phyloP scores from a whole-genome alignment of 2,113 vertebrate species.

The Orientallactaga bullata region DNA sequence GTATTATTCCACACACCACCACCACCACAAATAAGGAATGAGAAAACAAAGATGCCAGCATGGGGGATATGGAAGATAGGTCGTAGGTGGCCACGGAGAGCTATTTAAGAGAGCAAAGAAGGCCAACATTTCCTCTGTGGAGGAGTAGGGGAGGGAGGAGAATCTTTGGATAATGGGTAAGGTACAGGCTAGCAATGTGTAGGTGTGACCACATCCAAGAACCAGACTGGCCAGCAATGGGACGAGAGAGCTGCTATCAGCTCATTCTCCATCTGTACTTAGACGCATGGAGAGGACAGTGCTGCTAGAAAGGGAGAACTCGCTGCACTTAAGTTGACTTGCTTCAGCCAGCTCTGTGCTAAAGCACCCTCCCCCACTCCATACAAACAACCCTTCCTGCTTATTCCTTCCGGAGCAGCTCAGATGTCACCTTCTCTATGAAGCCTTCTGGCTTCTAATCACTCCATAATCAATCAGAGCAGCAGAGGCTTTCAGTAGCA shows the following conservation, averaged over 20 bases:
- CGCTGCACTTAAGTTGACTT: neutral
- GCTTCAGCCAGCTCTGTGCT: neutral
- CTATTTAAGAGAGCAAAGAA: neutral
- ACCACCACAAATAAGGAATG: neutral
- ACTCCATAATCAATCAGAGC: conserved; percentile 35
- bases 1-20: neutral
- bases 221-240: neutral
- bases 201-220: neutral
- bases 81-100: neutral
- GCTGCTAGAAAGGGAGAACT: conserved; percentile 14
- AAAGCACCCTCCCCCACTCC: neutral
- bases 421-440: conserved; percentile 14
- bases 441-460: conserved; percentile 34
- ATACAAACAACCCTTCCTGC: neutral
- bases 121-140: neutral
- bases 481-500: neutral
- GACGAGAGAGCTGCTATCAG: neutral
- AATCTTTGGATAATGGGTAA: neutral
- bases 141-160: no score
- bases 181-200: neutral
- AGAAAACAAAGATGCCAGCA: neutral
- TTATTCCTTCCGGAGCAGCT: conserved; percentile 48
- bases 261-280: neutral
- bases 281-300: neutral
- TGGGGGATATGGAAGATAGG: neutral